Base-by-base conservation (phyloP, 1,140 invertebrate species). In the Caenorhabditis brenneri region DNA sequence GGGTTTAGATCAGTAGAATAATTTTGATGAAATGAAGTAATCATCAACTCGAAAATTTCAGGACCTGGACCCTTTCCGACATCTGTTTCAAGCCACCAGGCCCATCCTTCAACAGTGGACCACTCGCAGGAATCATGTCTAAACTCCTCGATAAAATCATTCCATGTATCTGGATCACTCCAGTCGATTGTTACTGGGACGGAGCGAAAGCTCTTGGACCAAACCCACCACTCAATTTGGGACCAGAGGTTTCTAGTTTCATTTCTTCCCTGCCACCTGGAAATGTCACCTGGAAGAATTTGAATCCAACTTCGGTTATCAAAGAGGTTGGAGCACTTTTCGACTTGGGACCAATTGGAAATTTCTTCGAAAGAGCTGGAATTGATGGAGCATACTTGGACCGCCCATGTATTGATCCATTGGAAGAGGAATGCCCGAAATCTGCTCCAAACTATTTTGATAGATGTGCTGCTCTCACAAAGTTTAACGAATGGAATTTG, bases 121-220 rank as follows among this genome's bases (percentile, higher is more conserved):
- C 84, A 10, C 84, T 91, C 24, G 51, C 84, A 15, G 85, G 80
- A 46, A 84, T 85, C 22, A 84, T 91, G 81, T 78, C 81, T 12
- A 87, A 80, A 27, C 74, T 91, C 16, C 85, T 90, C 16, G 88
- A 88, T 27, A 85, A 86, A 46, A 88, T 99, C 87, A 94, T 97
- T 88, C 97, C 97, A 0, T 99, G 97, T 92, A 94, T 96, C 82
- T 97, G 99, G 86, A 96, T 97, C 84, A 98, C 97, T 10, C 97
- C 97, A 2, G 93, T 99, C 79, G 97, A 99, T 91, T 99, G 97
- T 91, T 99, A 99, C 92, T 99, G 97, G 97, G 97, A 99, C 93
- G 97, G 97, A 29, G 95, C 96, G 58, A 97, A 97, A 92, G 93
- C 99, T 16, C 92, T 90, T 7, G 89, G 88, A 12, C 88, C 88